Evolutionary conservation across 64 coral and sea anemone species (phyloP), one percentile per base, ranked within the genome.

Genomic region (Anthopleura sola): DNA sequence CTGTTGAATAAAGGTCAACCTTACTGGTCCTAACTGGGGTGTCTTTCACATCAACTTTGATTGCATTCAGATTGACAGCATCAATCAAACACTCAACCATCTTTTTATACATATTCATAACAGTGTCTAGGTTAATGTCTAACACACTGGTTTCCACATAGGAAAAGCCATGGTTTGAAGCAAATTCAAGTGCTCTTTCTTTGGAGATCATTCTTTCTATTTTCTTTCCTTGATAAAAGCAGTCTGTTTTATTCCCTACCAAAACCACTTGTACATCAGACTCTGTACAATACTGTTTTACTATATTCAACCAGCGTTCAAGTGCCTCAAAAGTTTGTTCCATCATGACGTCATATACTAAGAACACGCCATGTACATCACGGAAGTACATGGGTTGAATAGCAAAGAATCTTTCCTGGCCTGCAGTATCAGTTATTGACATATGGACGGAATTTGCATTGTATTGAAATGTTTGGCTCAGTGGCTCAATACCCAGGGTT

Each of bases 161-260:
- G 6, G 76, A 84, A 21, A 92, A 78, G 2, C 58, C n/a, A 89
- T 86, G 74, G 11, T 23, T 15, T 46, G 74, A 57, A 36, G 94
- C 94, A 88, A 92, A 69, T 58, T 44, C 54, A 24, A 78, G 55
- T 19, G 75, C 94, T 69, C 54, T 75, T 79, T 79, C 76, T n/a
- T 79, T 79, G 19, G 37, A 79, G 24, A 79, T 6, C 18, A 0
- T 44, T 16, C 76, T 44, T 23, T 48, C 21, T 79, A 38, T 23
- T 79, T 79, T 71, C 66, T 34, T 71, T 71, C 66, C 66, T 34
- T 34, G n/a, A 34, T 34, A 36, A 71, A 71, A 5, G 26, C 76
- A 79, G 80, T 96, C 94, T 34, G 56, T 87, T 76, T 96, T 96
- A 75, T 96, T 96, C 11, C 94, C 94, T n/a, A 96, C 88, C 13